These are phyloP conservation scores for Lepus oiostolus DNA, from an alignment of 2,797 vertebrate genomes.

Conservation along the genomic window DNA sequence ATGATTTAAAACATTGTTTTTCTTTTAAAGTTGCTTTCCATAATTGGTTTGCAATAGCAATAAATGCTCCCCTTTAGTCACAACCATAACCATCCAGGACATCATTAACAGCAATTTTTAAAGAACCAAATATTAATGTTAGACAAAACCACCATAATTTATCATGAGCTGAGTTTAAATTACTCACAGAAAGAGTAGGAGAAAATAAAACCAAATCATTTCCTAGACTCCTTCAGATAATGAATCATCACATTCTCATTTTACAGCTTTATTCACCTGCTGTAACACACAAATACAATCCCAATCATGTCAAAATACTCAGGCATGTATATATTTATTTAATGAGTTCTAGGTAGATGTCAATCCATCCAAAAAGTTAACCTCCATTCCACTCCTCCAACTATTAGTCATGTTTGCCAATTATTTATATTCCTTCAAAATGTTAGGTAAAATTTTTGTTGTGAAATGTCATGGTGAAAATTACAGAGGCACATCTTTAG, in stretches of 20 bases:
- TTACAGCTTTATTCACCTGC: slow-evolving; percentile 22
- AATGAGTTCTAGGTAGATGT: neutral
- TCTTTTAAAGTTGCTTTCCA: slow-evolving; percentile 81
- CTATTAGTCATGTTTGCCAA: neutral
- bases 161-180: slow-evolving; percentile 79
- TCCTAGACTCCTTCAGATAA: neutral
- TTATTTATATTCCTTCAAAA: slow-evolving; percentile 64
- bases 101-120: slow-evolving; percentile 68
- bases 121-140: neutral
- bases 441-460: neutral
- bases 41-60: slow-evolving; percentile 83
- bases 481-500: neutral
- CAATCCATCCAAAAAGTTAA: neutral
- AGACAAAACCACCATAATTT: slow-evolving; percentile 74
- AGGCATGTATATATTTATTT: neutral
- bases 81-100: slow-evolving; percentile 76
- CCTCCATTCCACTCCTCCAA: neutral
- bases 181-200: slow-evolving; percentile 79
- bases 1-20: slow-evolving; percentile 86
- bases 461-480: neutral
- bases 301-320: neutral
- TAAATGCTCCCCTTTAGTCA: slow-evolving; percentile 80
- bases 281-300: neutral
- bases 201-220: slow-evolving; percentile 41
- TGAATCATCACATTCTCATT: neutral